Evolutionary conservation across 2,888 invertebrate genomes (phyloP), one percentile per base, ranked within the genome.

Genomic region (Sinohyriopsis cumingii): DNA sequence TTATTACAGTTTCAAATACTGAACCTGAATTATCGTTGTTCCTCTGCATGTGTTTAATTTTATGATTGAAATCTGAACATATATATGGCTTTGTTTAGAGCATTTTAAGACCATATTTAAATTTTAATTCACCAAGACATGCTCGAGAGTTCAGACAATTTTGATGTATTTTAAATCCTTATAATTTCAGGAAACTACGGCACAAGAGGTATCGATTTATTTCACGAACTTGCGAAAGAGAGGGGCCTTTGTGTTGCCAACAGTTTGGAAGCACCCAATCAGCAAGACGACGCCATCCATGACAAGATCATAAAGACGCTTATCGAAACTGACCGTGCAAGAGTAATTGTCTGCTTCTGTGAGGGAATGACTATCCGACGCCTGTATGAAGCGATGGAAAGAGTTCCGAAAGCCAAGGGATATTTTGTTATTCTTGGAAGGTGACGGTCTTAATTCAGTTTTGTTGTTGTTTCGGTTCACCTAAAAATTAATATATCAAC

Each of bases 321-420:
- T 55, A 90, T 91, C 75, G 91, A 91, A 79, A 92, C 84, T 85
- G 89, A 69, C 90, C 92, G 78, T 92, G 93, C 71, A 87, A 91
- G 81, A 57, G 94, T 94, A 15, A 93, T 94, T 67, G 93, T 95
- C 24, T 95, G 95, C 89, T 95, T 95, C 92, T 95, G 95, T 90
- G 94, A 95, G 89, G 95, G 95, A 3, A 91, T 92, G 87, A 94
- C 94, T 1, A 93, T 94, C 73, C 90, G 93, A 68, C 92, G 93
- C 22, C 91, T 94, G 59, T 91, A 94, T 76, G 91, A 91, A 74
- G 94, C 94, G 7, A 92, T 93, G 9, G 90, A 91, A 76, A 89
- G 93, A 56, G 71, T 69, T 19, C 90, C 92, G 60, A 92, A 92
- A 79, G 90, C 92, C 70, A 92, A 92, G 28, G 92, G 92, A 60